A percentile compares a stretch with the other conserved stretches of the same genome.
phyloP scores from a whole-genome alignment of 1,140 invertebrate genomes.

The Diuraphis noxia region DNA sequence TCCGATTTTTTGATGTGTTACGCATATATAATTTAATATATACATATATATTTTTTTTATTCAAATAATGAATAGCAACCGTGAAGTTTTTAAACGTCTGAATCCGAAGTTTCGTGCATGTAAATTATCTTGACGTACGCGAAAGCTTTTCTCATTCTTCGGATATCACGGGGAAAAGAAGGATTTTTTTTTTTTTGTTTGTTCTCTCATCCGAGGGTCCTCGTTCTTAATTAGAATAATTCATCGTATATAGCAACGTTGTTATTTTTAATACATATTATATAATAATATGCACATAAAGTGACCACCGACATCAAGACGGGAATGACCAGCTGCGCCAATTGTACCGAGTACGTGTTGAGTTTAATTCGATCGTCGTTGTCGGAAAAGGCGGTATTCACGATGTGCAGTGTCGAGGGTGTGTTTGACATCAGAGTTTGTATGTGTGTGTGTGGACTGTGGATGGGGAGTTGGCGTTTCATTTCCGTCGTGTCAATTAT shows the following conservation, averaged over 20 bases:
- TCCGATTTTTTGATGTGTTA: neutral
- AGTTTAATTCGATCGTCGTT: neutral
- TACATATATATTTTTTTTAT: neutral
- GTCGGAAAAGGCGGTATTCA: neutral
- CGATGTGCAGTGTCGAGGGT: neutral
- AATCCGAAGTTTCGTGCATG: neutral
- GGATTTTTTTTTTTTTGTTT: neutral
- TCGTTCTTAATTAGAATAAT: neutral
- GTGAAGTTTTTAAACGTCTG: conserved; percentile 25
- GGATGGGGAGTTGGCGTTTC: neutral
- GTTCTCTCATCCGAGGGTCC: neutral
- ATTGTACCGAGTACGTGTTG: conserved; percentile 27
- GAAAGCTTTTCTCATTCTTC: neutral
- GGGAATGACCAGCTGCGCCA: neutral
- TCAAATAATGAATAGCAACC: neutral
- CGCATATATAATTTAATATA: neutral
- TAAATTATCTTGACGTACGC: neutral
- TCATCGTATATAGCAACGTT: neutral
- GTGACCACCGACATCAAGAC: neutral
- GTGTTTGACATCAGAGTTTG: neutral
- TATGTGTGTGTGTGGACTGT: neutral
- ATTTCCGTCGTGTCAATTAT: neutral
- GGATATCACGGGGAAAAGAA: neutral
- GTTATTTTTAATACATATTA: neutral
- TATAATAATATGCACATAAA: neutral